Conservation (phyloP, 2,888 invertebrate species). For the Crioceris asparagi region DNA sequence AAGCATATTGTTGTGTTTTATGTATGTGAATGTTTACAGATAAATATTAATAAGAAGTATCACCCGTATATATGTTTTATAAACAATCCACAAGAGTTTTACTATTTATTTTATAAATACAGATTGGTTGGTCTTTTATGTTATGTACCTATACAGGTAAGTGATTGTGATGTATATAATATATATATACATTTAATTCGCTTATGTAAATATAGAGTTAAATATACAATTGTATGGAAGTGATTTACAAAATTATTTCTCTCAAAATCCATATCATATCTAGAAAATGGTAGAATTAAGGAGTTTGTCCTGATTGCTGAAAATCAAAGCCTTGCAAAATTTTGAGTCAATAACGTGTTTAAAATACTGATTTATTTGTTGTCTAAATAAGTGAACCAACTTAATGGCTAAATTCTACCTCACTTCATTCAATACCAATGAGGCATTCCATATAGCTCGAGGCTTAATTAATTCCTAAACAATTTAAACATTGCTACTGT, state of each 20-base stretch:
- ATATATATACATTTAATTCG: conserved; percentile 10
- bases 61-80: conserved; percentile 40
- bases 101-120: conserved; percentile 9
- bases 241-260: conserved; percentile 10
- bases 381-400: too few species aligned
- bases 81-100: conserved; percentile 28
- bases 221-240: conserved; percentile 4
- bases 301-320: too few species aligned
- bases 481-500: too few species aligned
- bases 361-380: too few species aligned
- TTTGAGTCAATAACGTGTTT: too few species aligned
- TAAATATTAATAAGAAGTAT: conserved; percentile 35
- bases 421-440: too few species aligned
- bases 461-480: too few species aligned
- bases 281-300: too few species aligned
- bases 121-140: conserved; percentile 36
- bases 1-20: conserved; percentile 40
- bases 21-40: conserved; percentile 40
- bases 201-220: conserved; percentile 13
- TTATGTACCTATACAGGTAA: conserved; percentile 39
- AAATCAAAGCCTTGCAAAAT: too few species aligned
- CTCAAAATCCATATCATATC: too few species aligned
- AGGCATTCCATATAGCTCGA: too few species aligned
- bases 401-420: too few species aligned
- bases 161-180: conserved; percentile 23